Conservation (phyloP, 2,888 invertebrate species). For the Cryptus armator region DNA sequence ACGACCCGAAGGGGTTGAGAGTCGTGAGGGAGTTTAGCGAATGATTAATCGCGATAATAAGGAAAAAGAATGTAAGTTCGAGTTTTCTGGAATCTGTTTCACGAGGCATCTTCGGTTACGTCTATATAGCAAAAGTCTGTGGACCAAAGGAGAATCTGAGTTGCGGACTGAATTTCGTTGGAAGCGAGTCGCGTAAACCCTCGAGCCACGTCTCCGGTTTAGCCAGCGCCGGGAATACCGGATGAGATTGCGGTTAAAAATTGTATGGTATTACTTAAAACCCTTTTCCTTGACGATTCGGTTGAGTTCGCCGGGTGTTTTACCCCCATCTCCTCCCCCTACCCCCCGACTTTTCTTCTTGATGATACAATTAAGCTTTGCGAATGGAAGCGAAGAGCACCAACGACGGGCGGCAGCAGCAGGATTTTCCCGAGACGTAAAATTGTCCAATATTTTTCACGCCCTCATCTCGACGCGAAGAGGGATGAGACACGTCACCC, state of each 20-base stretch:
- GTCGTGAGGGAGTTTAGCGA: conserved; percentile 10
- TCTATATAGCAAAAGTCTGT: neutral
- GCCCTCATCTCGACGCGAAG: conserved; percentile 68
- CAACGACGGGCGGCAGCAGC: conserved; percentile 71
- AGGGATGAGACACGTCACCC: conserved; percentile 72
- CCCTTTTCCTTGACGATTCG: conserved; percentile 75
- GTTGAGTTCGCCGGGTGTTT: conserved; percentile 44
- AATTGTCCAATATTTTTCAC: conserved; percentile 85
- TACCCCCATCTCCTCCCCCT: too few species aligned
- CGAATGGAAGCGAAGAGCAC: conserved; percentile 59
- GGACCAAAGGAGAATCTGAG: conserved; percentile 47
- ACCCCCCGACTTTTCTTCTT: conserved; percentile 70
- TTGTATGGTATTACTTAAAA: conserved; percentile 83
- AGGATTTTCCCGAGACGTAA: conserved; percentile 82
- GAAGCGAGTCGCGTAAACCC: conserved; percentile 2
- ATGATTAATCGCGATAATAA: conserved; percentile 73
- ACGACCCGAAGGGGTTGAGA: conserved; percentile 9
- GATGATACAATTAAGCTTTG: conserved; percentile 84
- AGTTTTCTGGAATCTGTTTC: conserved; percentile 64
- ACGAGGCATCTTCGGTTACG: conserved; percentile 29
- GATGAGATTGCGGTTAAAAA: conserved; percentile 84
- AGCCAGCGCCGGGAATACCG: conserved; percentile 74
- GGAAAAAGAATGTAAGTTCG: conserved; percentile 49
- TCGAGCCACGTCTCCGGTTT: conserved; percentile 54
- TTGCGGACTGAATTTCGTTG: conserved; percentile 52